Evolutionary conservation across 2,888 invertebrate genomes (phyloP), one percentile per base, ranked within the genome.

Genomic region (Nysson spinosus): DNA sequence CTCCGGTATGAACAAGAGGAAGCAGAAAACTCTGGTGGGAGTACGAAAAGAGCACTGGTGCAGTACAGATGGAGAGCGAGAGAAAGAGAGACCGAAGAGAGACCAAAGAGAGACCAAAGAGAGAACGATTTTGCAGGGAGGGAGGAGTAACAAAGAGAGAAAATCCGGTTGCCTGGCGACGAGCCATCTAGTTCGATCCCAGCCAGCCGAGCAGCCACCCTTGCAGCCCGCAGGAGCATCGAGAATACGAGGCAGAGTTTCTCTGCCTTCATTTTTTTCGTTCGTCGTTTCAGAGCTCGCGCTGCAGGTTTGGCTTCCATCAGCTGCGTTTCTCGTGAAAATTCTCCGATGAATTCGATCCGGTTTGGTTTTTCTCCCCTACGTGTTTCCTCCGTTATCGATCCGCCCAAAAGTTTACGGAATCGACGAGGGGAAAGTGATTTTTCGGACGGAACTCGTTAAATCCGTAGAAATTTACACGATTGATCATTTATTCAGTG

Each of bases 111-210:
- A 26, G 16, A 51, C 51, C 58, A 32, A 35, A 19, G 9, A 43
- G 49, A 24, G 19, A 20, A 16, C 20, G n/a, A 9, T 34, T 32
- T 30, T 9, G 9, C 5, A 24, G 40, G 40, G 43, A 55, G 46
- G 28, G 17, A 47, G 16, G 51, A 34, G 64, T 24, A 70, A 66
- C 34, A 49, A 66, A 68, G 69, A 72, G 47, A 67, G 69, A 72
- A 60, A 74, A 60, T 61, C 80, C 80, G 84, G 86, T 86, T 86
- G 86, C 86, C 83, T 86, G 84, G 84, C 84, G 83, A 83, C 85
- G 83, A 85, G 85, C 84, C 84, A 83, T 84, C 85, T 82, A 85
- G 85, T 86, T 85, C 86, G 86, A 86, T 86, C 86, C 86, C 86
- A 85, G 85, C 81, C 82, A 80, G 80, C 81, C 77, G 79, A 78